Evolutionary conservation across 2,888 invertebrate species (phyloP).

Genomic region (Pedicia rivosa): DNA sequence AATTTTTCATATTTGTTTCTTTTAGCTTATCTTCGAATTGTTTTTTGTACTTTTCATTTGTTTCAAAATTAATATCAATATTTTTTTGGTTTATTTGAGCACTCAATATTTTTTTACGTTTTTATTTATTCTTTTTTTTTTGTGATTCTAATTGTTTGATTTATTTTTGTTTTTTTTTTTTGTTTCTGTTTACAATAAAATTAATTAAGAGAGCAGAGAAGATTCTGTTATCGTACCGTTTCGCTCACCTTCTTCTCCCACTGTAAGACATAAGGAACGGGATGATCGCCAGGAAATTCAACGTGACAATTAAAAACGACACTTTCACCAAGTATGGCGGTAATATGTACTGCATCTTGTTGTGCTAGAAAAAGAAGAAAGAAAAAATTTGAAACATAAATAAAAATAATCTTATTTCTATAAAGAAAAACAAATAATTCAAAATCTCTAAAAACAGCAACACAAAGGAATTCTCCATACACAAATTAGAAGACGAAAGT

Average conservation of each 20-base stretch:
- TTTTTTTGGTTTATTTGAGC: constrained; percentile 4
- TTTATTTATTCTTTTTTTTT: constrained; percentile 4
- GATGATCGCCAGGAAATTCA: constrained; percentile 89
- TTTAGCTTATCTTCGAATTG: too few species aligned
- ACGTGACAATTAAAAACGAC: constrained; percentile 97
- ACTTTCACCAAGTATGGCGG: constrained; percentile 91
- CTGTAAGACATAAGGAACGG: constrained; percentile 94
- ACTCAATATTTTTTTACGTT: background rate
- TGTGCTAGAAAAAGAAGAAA: constrained; percentile 17
- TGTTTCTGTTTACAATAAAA: constrained; percentile 15
- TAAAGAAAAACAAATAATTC: too few species aligned
- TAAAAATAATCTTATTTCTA: background rate
- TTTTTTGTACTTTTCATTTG: too few species aligned
- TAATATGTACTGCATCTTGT: constrained; percentile 91
- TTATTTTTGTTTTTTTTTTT: constrained; percentile 12
- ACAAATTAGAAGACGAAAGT: too few species aligned
- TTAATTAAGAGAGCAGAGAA: constrained; percentile 38
- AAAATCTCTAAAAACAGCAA: too few species aligned
- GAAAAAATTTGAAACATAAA: background rate
- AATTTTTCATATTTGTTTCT: too few species aligned
- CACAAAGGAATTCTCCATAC: too few species aligned
- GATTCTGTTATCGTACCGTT: constrained; percentile 69
- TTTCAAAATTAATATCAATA: too few species aligned
- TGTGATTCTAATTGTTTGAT: constrained; percentile 6
- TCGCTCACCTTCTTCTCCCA: constrained; percentile 99